Evolutionary conservation across 1,140 invertebrate genomes (phyloP), one percentile per base, ranked within the genome.

Genomic region (Hirudo medicinalis): DNA sequence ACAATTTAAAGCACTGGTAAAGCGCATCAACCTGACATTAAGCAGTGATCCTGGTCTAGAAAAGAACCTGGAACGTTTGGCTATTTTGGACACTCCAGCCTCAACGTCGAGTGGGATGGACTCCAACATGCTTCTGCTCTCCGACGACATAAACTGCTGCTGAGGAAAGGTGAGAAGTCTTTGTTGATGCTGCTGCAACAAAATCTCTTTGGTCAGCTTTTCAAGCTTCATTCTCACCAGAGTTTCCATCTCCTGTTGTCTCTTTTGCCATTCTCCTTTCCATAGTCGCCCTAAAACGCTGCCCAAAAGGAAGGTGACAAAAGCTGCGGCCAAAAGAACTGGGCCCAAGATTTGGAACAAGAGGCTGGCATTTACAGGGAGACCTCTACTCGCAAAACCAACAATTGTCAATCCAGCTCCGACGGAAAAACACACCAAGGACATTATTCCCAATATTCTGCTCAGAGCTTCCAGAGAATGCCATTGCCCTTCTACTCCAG

Each of bases 231-330:
- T 63, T 32, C 57, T 63, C 11, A 63, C 57, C 11, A 32, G 3
- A n/a, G 11, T 63, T 54, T 70, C 69, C 32, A 54, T 53, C 53
- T 36, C 69, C 49, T 25, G 69, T 17, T 53, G 69, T 54, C 69
- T 36, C 22, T 53, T 49, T 49, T 54, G 19, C 69, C 69, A 70
- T 49, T 70, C 69, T 27, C 49, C 69, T 25, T 53, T 70, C 69
- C 69, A 70, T 3, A 70, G 8, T 9, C 29, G 40, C 13, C 32
- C 29, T 25, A 70, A 25, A 49, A 54, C n/a, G n/a, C 20, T 19
- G 19, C 69, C 32, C 17, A 70, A 36, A 25, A 54, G 53, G 15
- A 25, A 70, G 4, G 69, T 54, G 5, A 70, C 69, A 17, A 70
- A 25, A n/a, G 32, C 69, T 9, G 25, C 69, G 4, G 69, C 49